Conservation (phyloP, 2,113 vertebrate species). For the Seriola aureovittata region DNA sequence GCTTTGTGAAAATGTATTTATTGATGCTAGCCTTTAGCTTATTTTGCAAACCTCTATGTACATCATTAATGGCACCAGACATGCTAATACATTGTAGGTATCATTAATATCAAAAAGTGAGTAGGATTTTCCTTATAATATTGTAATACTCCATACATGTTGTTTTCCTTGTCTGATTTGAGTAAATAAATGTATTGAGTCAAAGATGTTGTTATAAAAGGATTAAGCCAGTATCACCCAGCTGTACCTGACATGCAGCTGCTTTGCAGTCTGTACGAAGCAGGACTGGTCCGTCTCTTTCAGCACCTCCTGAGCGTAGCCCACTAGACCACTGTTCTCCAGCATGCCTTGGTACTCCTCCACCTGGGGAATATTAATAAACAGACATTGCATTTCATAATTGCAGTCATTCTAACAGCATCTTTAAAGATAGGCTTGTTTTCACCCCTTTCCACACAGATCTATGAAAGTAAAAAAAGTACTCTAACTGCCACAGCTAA, state of each 20-base stretch:
- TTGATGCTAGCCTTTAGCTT: background rate
- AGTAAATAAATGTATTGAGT: background rate
- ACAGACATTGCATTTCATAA: background rate
- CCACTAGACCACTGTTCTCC: conserved; percentile 96
- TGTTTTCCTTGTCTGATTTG: too few relatives aligned
- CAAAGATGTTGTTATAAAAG: background rate
- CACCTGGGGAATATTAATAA: conserved; percentile 62
- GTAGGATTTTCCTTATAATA: background rate
- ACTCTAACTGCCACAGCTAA: background rate
- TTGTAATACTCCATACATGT: too few relatives aligned
- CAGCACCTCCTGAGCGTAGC: conserved; percentile 97
- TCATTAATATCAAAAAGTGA: background rate
- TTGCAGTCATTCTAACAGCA: background rate
- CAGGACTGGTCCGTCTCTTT: conserved; percentile 98
- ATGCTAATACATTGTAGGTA: background rate
- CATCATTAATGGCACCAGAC: background rate
- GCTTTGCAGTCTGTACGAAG: conserved; percentile 98
- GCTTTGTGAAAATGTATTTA: background rate
- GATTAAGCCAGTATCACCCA: background rate
- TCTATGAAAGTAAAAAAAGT: background rate
- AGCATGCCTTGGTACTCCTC: conserved; percentile 98
- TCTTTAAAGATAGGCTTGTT: background rate
- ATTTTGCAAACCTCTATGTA: too few relatives aligned
- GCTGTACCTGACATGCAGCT: conserved; percentile 92
- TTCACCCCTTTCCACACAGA: background rate